A percentile compares a stretch with the other conserved stretches of the same genome.
Conservation (phyloP, 2,888 invertebrate genomes). For the Ormyrus nitidulus region DNA sequence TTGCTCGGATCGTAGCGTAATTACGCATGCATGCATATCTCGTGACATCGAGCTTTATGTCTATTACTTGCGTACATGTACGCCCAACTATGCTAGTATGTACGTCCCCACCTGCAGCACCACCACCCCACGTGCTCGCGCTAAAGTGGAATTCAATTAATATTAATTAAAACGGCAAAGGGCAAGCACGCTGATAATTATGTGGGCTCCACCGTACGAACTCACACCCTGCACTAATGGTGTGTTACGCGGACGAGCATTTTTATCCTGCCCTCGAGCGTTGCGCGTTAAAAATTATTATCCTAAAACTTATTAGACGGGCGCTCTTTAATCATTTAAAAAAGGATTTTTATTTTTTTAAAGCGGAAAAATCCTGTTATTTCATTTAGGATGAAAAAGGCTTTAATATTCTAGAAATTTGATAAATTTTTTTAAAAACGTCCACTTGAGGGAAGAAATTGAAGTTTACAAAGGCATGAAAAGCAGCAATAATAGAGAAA, state of each 20-base stretch:
- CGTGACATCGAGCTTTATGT: constrained; percentile 53
- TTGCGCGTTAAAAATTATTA: not conserved
- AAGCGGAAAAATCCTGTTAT: no score
- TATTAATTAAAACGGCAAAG: constrained; percentile 69
- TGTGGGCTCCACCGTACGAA: constrained; percentile 36
- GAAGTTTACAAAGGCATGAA: no score
- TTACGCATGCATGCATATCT: constrained; percentile 62
- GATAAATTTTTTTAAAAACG: no score
- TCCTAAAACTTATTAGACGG: no score
- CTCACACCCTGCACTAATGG: constrained; percentile 1
- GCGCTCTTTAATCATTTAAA: no score
- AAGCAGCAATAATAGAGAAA: no score
- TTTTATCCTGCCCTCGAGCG: not conserved
- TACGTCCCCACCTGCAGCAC: constrained; percentile 1
- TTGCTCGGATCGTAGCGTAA: constrained; percentile 58
- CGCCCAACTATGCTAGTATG: not conserved
- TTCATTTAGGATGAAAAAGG: no score
- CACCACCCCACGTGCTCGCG: constrained; percentile 24
- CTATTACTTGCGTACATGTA: constrained; percentile 1
- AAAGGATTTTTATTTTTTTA: no score
- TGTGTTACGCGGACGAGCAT: not conserved
- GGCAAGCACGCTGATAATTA: constrained; percentile 59
- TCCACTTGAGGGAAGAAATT: no score
- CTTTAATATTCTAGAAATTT: no score
- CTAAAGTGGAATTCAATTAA: constrained; percentile 69